Base-by-base conservation (phyloP, 2,888 invertebrate genomes). In the Scotopteryx bipunctaria region DNA sequence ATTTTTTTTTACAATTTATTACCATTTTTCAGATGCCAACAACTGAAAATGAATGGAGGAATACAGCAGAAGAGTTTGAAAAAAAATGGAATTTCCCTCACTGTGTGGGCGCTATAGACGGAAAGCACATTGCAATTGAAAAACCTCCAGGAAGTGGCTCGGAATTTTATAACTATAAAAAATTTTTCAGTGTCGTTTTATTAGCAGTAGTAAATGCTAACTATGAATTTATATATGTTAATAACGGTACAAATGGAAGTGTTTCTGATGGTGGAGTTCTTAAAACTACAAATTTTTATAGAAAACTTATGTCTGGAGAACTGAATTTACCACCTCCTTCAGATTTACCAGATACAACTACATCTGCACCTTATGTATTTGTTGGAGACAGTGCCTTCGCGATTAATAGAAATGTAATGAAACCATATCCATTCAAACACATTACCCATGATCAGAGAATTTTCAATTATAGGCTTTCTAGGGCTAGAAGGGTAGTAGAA, bases 401-500 rank as follows among this genome's bases (percentile, higher is more conserved):
- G 36, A 31, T 43, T 36, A 43, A 37, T 42, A 42, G 42, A 36
- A 36, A 49, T 42, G 42, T 49, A 42, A 37, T 49, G 17, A 47
- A 47, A 40, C 43, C 40, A 15, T 51, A 37, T 36, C 36, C 36
- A 42, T 36, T 42, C 37, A 41, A 41, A 35, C 25, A 41, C 40
- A 15, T 29, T 46, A 9, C 27, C 46, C 33, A 45, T 42, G 41
- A n/a, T 41, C 41, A 41, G 41, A 36, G 36, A 21, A 36, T 36
- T 21, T 36, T 21, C 36, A 36, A 36, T 35, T 35, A 35, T 35
- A 48, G 47, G 45, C 40, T 46, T 15, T 41, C 41, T 25, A 46
- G 52, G 45, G 52, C 52, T 46, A 46, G 52, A 35, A 46, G 46
- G 46, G 42, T 46, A 46, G 31, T 52, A 46, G 41, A 41, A 46